Conservation (phyloP, 2,113 vertebrate genomes). For the Tyrannus savana region DNA sequence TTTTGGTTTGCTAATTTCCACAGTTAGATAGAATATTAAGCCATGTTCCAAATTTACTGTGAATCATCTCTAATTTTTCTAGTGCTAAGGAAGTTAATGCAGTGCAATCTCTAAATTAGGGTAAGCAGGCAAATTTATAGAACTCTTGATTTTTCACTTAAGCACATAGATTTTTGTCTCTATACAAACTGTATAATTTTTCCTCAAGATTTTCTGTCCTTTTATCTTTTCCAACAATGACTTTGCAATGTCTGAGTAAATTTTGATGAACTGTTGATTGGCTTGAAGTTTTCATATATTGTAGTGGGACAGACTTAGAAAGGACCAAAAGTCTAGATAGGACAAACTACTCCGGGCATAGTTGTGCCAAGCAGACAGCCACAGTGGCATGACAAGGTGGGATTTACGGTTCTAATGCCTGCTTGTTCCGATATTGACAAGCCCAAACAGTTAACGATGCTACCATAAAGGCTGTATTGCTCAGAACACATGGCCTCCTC, state of each 20-base stretch:
- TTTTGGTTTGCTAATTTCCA: conserved; percentile 8
- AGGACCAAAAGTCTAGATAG: background rate
- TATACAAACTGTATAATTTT: background rate
- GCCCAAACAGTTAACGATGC: background rate
- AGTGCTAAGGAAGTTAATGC: background rate
- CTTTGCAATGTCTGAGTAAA: background rate
- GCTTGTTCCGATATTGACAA: background rate
- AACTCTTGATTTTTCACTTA: background rate
- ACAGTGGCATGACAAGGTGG: background rate
- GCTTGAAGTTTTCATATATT: background rate
- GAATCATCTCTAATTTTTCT: background rate
- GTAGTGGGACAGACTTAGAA: background rate
- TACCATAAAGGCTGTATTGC: background rate
- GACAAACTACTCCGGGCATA: background rate
- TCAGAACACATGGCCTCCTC: background rate
- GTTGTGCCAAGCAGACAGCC: background rate
- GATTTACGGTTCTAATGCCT: background rate
- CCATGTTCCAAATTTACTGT: background rate
- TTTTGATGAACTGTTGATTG: background rate
- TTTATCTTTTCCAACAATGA: background rate
- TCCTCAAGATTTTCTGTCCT: background rate
- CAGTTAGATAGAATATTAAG: background rate
- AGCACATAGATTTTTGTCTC: background rate
- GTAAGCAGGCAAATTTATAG: background rate
- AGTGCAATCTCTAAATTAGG: background rate